Base-by-base conservation (phyloP, 2,888 invertebrate genomes). In the Ennomos fuscantarius region DNA sequence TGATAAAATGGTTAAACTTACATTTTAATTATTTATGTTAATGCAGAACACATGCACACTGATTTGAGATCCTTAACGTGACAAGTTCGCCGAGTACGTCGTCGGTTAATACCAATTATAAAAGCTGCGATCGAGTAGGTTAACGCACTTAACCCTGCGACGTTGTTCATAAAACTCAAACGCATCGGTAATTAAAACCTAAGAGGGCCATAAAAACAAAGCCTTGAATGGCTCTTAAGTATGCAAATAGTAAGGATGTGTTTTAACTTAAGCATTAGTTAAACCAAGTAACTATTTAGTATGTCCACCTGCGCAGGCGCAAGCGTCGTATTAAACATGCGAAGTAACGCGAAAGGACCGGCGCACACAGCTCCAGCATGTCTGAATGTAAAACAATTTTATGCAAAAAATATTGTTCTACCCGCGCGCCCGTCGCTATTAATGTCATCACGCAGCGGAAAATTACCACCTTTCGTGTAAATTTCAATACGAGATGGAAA, bases 381-480 rank as follows among this genome's bases (percentile, higher is more conserved):
- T 67, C 73, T 76, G 65, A 82, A 84, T 80, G 78, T 75, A 74
- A 82, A 82, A 79, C 79, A 78, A 70, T 83, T 80, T 79, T 75
- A 79, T 82, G 80, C 79, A 82, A 86, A 85, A 86, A 84, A 82
- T 76, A 83, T 79, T 79, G 74, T 82, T 82, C 74, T 78, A 74
- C 77, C 68, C 69, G 68, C 74, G 70, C 76, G 70, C 74, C 78
- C 58, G 73, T 68, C 61, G 76, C 83, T 79, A 87, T 91, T 91
- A 91, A 84, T 87, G 84, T 85, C 84, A 83, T 85, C 89, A 87
- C 74, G 69, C 74, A 65, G 78, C 88, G 87, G 85, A 90, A 91
- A 90, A 92, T 92, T 86, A 81, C 84, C 84, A 81, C 79, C 84
- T 87, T 86, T 84, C 84, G 83, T 84, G 82, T 84, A 84, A 85